Evolutionary conservation across 2,797 vertebrate genomes (phyloP).

Genomic region (Characodon lateralis): DNA sequence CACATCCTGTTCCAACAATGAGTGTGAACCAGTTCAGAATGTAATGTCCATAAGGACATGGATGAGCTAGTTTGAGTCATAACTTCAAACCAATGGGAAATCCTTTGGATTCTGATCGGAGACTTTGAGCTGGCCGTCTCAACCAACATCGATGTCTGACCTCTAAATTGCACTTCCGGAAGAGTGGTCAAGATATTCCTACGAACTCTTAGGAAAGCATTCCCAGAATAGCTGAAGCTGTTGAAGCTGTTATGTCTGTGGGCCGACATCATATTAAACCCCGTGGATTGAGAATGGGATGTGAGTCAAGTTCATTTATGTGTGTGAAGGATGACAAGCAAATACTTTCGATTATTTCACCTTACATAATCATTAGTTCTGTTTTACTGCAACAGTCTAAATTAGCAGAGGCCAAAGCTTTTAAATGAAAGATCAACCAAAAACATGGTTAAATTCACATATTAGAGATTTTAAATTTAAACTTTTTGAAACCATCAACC

Average conservation of each 20-base stretch:
- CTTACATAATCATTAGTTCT: background rate
- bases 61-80: too few species aligned
- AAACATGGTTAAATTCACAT: background rate
- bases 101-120: too few species aligned
- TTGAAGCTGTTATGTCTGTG: background rate
- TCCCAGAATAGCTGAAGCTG: background rate
- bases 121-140: too few species aligned
- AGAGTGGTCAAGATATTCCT: too few species aligned
- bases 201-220: too few species aligned
- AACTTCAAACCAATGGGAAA: too few species aligned
- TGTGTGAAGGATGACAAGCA: background rate
- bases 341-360: background rate
- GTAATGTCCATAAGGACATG: too few species aligned
- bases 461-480: background rate
- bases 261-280: background rate
- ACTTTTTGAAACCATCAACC: background rate
- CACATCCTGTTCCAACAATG: background rate
- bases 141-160: too few species aligned
- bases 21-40: too few species aligned
- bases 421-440: background rate
- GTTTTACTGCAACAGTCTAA: background rate
- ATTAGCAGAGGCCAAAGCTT: too few species aligned
- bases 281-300: background rate
- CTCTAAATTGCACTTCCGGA: too few species aligned
- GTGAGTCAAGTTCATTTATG: background rate